Evolutionary conservation across 2,888 invertebrate species (phyloP).

Genomic region (Caenorhabditis sulstoni): DNA sequence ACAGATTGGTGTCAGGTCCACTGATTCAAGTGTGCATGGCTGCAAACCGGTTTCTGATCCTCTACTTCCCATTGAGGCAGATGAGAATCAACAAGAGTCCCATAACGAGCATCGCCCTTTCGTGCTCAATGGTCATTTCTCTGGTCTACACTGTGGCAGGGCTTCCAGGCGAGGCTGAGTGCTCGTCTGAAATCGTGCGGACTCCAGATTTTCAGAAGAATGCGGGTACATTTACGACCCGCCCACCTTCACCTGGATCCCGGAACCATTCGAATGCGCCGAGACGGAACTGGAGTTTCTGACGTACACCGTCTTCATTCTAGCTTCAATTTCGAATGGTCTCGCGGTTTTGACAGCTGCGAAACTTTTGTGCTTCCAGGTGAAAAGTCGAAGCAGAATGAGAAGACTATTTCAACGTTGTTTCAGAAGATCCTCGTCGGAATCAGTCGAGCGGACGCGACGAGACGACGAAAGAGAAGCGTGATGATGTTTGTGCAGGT

Average conservation of each 20-base stretch:
- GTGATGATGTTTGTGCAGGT: constrained; percentile 44
- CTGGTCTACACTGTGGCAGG: constrained; percentile 7
- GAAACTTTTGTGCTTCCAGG: constrained; percentile 27
- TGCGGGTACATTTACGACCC: constrained; percentile 42
- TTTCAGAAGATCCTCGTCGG: constrained; percentile 14
- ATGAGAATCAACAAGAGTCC: constrained; percentile 23
- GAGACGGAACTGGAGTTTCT: constrained; percentile 23
- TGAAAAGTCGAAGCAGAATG: constrained; percentile 1
- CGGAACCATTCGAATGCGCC: constrained; percentile 26
- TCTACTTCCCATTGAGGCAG: constrained; percentile 39
- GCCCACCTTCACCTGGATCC: constrained; percentile 20
- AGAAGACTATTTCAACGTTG: not conserved
- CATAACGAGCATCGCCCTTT: constrained; percentile 13
- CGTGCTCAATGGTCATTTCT: constrained; percentile 9
- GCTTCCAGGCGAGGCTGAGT: constrained; percentile 16
- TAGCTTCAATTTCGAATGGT: constrained; percentile 25
- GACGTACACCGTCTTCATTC: constrained; percentile 16
- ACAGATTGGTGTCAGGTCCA: constrained; percentile 22
- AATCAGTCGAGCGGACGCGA: constrained; percentile 20
- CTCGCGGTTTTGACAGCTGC: constrained; percentile 26
- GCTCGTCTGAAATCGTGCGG: no score
- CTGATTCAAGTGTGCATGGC: constrained; percentile 44
- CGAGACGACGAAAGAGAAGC: constrained; percentile 16
- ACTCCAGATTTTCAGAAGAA: constrained; percentile 13
- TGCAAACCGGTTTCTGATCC: constrained; percentile 20